phyloP scores from a whole-genome alignment of 2,888 invertebrate genomes.

The Trisateles emortualis region DNA sequence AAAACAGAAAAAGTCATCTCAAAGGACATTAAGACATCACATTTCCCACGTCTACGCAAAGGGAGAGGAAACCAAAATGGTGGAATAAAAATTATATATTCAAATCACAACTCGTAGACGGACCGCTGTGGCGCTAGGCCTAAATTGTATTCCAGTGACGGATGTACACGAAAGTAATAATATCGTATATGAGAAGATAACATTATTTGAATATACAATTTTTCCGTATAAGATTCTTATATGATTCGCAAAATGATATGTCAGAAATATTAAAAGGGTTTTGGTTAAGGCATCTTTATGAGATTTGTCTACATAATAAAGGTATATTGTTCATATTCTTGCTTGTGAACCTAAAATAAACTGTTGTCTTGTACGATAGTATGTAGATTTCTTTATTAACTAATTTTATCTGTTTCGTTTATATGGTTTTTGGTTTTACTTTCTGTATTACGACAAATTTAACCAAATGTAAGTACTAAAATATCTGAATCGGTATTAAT shows the following conservation, averaged over 20 bases:
- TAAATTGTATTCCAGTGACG: constrained; percentile 81
- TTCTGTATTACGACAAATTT: no score
- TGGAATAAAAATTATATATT: constrained; percentile 83
- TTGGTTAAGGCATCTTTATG: neutral
- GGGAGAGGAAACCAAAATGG: constrained; percentile 84
- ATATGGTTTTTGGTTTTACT: no score
- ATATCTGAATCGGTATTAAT: no score
- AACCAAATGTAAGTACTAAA: no score
- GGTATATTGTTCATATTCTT: no score
- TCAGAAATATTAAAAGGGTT: neutral
- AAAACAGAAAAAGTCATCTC: constrained; percentile 62
- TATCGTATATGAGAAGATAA: constrained; percentile 57
- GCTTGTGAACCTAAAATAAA: no score
- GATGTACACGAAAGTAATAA: constrained; percentile 77
- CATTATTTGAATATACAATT: constrained; percentile 56
- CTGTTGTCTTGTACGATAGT: no score
- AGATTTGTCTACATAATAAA: no score
- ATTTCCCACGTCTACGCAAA: constrained; percentile 81
- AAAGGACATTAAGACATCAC: constrained; percentile 75
- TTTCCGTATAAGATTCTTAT: constrained; percentile 43
- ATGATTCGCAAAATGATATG: constrained; percentile 9
- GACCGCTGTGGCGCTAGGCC: constrained; percentile 77
- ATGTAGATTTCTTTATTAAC: no score
- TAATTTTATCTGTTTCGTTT: no score
- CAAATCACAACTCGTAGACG: constrained; percentile 80